Percentiles rank a stretch among this genome's conserved stretches.
phyloP scores from a whole-genome alignment of 2,113 vertebrate species.

The Dissostichus mawsoni region DNA sequence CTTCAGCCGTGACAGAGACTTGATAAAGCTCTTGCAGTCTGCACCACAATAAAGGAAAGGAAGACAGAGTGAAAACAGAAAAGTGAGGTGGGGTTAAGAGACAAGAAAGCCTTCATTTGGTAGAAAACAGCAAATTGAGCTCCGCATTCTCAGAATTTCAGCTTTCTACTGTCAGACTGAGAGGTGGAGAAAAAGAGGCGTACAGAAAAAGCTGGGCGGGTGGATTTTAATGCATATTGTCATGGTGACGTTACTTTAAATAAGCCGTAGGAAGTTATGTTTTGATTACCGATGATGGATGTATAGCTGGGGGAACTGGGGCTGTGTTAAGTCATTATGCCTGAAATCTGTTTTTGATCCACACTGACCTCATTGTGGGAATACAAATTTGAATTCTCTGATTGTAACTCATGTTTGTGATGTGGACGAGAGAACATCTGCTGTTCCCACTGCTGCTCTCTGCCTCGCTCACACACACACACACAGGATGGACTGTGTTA shows the following conservation, averaged over 20 bases:
- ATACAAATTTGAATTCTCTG: slow-evolving; percentile 62
- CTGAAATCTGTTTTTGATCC: slow-evolving; percentile 73
- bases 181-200: slow-evolving; percentile 2
- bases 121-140: slow-evolving; percentile 35
- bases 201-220: neutral
- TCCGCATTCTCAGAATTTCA: slow-evolving; percentile 2
- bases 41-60: slow-evolving; percentile 37
- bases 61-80: slow-evolving; percentile 18
- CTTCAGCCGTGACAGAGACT: slow-evolving; percentile 74
- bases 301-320: slow-evolving; percentile 33
- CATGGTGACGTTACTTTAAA: slow-evolving; percentile 38
- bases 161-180: neutral
- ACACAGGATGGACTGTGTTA: slow-evolving; percentile 71
- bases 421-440: slow-evolving; percentile 79
- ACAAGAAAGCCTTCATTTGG: slow-evolving; percentile 9
- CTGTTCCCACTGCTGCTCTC: slow-evolving; percentile 61
- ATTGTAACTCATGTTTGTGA: slow-evolving; percentile 73
- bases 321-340: slow-evolving; percentile 32
- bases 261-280: slow-evolving; percentile 47
- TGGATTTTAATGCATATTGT: slow-evolving; percentile 12
- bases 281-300: slow-evolving; percentile 49
- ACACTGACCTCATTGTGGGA: slow-evolving; percentile 74
- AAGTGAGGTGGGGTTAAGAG: slow-evolving; percentile 18
- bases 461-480: slow-evolving; percentile 42
- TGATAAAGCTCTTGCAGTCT: slow-evolving; percentile 65